Base-by-base conservation (phyloP, 2,888 invertebrate species). In the Thymelicus acteon region DNA sequence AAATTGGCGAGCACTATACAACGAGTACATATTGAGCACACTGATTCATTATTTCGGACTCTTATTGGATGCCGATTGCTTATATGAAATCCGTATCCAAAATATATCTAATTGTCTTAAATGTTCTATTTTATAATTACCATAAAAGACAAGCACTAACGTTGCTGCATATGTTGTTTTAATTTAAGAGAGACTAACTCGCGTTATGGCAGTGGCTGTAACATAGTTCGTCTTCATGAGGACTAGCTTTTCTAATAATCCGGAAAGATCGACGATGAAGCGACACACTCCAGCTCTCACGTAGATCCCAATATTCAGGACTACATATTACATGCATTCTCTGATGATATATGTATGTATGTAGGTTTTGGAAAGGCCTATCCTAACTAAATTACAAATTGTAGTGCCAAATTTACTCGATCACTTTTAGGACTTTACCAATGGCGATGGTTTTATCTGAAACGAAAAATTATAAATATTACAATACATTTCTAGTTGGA, bases 361-460 rank as follows among this genome's bases (percentile, higher is more conserved):
- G 90, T 90, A 89, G 85, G 88, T 89, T 90, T 86, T 90, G 87
- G 88, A 90, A 92, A 94, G 87, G 88, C 90, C 92, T 93, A 93
- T 88, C 92, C 94, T 93, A 93, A 85, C 90, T 93, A 91, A 89
- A 90, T 91, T 93, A 92, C 88, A 89, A 88, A 82, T 86, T 79
- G 83, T 90, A 90, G 90, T 90, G 91, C 90, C 90, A 88, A 78
- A 91, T 94, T 96, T 97, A 98, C 94, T 98, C 98, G 86, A 98
- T 95, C 90, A 98, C 97, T 95, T 98, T 98, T 91, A 99, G 96
- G 93, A 99, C 98, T 95, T 99, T 99, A 85, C 99, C 99, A 90
- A 99, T 99, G 82, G 99, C 99, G 95, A 99, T 99, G 72, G 92
- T 93, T 89, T 93, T 92, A 88, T 93, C 93, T 92, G 93, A 78